Conservation (phyloP, 2,888 invertebrate genomes). For the Hydriomena furcata region DNA sequence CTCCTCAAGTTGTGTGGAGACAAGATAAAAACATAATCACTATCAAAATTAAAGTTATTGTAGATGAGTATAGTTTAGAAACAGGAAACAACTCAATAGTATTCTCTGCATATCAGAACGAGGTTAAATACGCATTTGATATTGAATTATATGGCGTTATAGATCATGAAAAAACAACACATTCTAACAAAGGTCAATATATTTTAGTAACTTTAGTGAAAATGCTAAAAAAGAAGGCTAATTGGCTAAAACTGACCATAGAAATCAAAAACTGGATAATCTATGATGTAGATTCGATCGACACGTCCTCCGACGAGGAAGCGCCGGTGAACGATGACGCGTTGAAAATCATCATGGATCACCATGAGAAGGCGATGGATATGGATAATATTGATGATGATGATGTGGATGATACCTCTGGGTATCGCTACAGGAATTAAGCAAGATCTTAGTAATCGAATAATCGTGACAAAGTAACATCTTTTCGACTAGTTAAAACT, state of each 20-base stretch:
- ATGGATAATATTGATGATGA: slow-evolving; percentile 44
- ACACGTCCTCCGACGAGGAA: slow-evolving; percentile 64
- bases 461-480: too few relatives aligned
- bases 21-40: slow-evolving; percentile 55
- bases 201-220: slow-evolving; percentile 61
- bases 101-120: slow-evolving; percentile 53
- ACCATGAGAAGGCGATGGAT: slow-evolving; percentile 52
- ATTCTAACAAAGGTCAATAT: slow-evolving; percentile 65
- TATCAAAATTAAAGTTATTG: slow-evolving; percentile 64
- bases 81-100: slow-evolving; percentile 51
- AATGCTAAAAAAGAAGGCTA: slow-evolving; percentile 45
- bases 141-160: slow-evolving; percentile 68
- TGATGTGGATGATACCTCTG: slow-evolving; percentile 12
- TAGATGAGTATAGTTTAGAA: slow-evolving; percentile 56
- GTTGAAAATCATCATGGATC: slow-evolving; percentile 41
- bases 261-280: slow-evolving; percentile 63
- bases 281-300: slow-evolving; percentile 63
- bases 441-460: too few relatives aligned
- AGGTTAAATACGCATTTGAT: slow-evolving; percentile 59
- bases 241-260: slow-evolving; percentile 62
- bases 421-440: slow-evolving; percentile 8
- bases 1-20: slow-evolving; percentile 65
- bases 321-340: slow-evolving; percentile 31
- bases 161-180: slow-evolving; percentile 44
- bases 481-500: too few relatives aligned